These are phyloP conservation scores for Poeciliopsis presidionis DNA, from an alignment of 2,797 vertebrate species.

Conservation along the genomic window DNA sequence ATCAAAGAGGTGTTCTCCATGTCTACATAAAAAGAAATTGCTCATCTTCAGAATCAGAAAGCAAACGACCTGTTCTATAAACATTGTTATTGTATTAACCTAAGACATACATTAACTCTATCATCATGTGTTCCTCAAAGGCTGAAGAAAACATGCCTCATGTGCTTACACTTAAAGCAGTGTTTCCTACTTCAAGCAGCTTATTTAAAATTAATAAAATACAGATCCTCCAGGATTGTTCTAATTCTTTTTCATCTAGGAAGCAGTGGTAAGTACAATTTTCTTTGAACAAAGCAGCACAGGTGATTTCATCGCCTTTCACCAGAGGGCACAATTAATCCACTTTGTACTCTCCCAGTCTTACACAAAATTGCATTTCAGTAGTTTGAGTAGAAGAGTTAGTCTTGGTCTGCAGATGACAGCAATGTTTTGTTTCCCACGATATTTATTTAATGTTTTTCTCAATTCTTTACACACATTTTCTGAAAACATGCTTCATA, in stretches of 20 bases:
- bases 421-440: not conserved
- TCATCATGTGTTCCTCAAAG: not conserved
- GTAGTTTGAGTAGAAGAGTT: not conserved
- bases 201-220: not conserved
- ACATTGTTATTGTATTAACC: not conserved
- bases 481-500: no score
- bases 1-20: no score
- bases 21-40: no score
- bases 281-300: not conserved
- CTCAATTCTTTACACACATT: no score
- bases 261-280: not conserved
- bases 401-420: not conserved
- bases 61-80: not conserved
- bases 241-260: not conserved
- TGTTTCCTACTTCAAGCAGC: not conserved
- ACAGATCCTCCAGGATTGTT: not conserved
- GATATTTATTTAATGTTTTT: not conserved
- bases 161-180: no score
- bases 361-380: not conserved
- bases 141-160: not conserved
- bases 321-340: not conserved
- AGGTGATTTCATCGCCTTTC: not conserved
- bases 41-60: no score
- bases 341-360: not conserved
- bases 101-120: not conserved